Conservation (phyloP, 2,113 vertebrate genomes). For the Motacilla tschutschensis region DNA sequence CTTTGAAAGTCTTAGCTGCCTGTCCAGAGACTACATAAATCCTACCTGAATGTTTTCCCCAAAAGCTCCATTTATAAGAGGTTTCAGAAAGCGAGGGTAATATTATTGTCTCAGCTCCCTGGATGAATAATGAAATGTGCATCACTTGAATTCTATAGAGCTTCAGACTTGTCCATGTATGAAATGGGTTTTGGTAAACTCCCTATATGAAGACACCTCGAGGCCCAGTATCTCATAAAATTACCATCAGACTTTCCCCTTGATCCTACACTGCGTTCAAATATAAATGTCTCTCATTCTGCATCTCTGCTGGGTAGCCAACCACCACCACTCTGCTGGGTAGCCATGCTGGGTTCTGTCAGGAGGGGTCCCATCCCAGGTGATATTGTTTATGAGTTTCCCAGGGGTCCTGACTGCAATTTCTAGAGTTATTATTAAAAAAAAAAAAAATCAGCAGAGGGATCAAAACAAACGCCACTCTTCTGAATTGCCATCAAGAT, state of each 20-base stretch:
- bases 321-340: neutral
- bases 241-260: neutral
- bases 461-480: neutral
- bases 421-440: neutral
- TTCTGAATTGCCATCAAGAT: neutral
- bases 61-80: neutral
- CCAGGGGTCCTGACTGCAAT: neutral
- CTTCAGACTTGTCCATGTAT: neutral
- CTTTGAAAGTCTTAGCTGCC: neutral
- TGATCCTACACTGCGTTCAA: neutral
- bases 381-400: neutral
- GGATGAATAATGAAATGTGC: neutral
- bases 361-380: neutral
- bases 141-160: neutral
- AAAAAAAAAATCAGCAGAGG: neutral
- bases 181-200: neutral
- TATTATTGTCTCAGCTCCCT: neutral
- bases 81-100: neutral
- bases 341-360: neutral
- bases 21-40: neutral
- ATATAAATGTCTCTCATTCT: neutral
- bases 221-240: neutral
- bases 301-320: neutral
- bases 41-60: neutral
- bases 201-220: fast-evolving